These are phyloP conservation scores for Ellobius talpinus DNA, from an alignment of 2,113 vertebrate species.

Conservation along the genomic window DNA sequence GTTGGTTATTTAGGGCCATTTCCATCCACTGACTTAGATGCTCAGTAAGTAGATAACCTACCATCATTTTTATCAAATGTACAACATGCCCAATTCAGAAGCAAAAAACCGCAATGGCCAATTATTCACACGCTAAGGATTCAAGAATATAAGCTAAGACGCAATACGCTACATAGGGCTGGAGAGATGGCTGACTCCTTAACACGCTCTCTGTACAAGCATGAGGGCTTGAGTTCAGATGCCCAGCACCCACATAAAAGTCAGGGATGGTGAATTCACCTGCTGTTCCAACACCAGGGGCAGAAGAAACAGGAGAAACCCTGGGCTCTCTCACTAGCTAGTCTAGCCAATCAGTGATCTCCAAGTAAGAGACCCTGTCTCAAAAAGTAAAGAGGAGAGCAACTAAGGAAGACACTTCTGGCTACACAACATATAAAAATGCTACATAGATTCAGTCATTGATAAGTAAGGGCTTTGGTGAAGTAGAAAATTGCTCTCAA, in stretches of 20 bases:
- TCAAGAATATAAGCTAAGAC: neutral
- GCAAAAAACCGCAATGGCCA: neutral
- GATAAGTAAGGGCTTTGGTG: neutral
- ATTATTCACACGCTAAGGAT: neutral
- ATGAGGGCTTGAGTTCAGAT: neutral
- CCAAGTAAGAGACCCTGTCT: neutral
- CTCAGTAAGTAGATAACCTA: constrained; percentile 12
- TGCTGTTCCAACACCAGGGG: neutral
- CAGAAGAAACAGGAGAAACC: neutral
- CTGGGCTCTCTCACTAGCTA: neutral
- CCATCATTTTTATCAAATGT: neutral
- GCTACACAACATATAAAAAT: neutral
- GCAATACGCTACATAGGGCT: neutral
- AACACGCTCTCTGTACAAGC: neutral
- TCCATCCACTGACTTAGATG: neutral
- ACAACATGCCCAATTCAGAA: neutral
- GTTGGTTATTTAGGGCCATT: constrained; percentile 21
- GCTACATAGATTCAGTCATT: neutral
- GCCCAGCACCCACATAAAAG: neutral
- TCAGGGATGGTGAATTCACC: neutral
- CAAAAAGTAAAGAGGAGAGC: neutral
- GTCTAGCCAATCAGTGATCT: neutral
- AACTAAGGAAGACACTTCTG: neutral
- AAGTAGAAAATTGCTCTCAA: constrained; percentile 10
- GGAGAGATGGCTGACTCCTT: neutral